Base-by-base conservation (phyloP, 2,888 invertebrate species). In the Lymantria monacha region DNA sequence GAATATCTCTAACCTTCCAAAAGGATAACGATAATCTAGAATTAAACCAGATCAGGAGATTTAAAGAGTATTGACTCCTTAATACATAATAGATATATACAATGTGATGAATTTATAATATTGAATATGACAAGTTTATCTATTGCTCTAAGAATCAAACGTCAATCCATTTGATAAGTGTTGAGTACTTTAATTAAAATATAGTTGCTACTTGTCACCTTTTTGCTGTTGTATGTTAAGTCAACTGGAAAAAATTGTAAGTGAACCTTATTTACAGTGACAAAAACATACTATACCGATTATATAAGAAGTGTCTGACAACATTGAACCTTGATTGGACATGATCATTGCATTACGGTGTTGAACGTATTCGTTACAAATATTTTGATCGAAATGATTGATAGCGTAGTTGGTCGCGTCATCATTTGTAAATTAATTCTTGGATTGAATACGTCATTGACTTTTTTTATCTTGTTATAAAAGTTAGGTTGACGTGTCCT, bases 301-400 rank as follows among this genome's bases (percentile, higher is more conserved):
- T 54, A 49, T 48, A 42, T 46, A 52, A 63, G 41, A 44, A 48
- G 44, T n/a, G 38, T 33, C 44, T 53, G 40, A 48, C 11, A 57
- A 42, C 50, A 42, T 42, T 50, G 0, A 47, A 42, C 41, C 41
- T 42, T 47, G 42, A 22, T 13, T 48, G 31, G 36, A 46, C 54
- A 46, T 50, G 41, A 42, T 30, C 48, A 15, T 41, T 15, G 44
- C 46, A 48, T 49, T 38, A 49, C 48, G 49, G 48, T 43, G 51
- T 33, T 8, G 33, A 33, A 33, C 10, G 33, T 33, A 33, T 33
- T 33, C 10, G 5, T 22, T 22, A 5, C 3, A 22, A 22, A 22
- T 22, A 2, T 3, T 22, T 22, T 22, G 22, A 22, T 5, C 22
- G 22, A 22, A 22, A 22, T 5, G 2, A 22, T 22, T 22, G 22